phyloP scores from a whole-genome alignment of 92 coral and sea anemone species.

The Zoanthus gigantus region DNA sequence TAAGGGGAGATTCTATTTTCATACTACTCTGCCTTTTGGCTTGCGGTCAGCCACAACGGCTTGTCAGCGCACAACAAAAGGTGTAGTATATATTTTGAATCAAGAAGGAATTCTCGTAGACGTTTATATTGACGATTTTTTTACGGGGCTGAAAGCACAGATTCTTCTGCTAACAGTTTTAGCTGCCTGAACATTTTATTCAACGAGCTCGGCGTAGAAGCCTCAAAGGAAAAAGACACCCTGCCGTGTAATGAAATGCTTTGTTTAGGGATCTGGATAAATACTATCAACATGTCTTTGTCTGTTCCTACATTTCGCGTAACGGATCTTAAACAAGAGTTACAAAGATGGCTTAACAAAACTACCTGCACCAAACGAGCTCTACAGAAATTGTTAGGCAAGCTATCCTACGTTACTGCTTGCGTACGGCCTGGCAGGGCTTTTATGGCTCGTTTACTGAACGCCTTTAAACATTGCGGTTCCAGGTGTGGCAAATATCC shows the following conservation, averaged over 20 bases:
- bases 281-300: constrained; percentile 9
- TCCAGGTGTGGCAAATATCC: constrained; percentile 18
- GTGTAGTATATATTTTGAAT: too few relatives aligned
- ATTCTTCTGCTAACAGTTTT: too few relatives aligned
- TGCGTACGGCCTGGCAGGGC: too few relatives aligned
- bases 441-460: background rate
- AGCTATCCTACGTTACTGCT: too few relatives aligned
- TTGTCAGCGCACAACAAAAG: background rate
- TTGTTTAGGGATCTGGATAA: background rate
- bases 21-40: too few relatives aligned
- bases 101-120: too few relatives aligned
- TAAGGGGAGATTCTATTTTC: too few relatives aligned
- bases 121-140: constrained; percentile 35
- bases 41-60: background rate
- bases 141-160: constrained; percentile 53
- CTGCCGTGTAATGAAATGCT: constrained; percentile 59
- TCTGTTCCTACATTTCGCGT: background rate
- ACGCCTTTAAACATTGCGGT: background rate
- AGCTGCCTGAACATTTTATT: constrained; percentile 56
- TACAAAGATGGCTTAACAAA: too few relatives aligned
- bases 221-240: constrained; percentile 59
- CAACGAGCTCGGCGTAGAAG: constrained; percentile 59
- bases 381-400: too few relatives aligned
- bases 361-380: too few relatives aligned
- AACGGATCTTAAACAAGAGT: too few relatives aligned